A percentile compares a stretch with the other conserved stretches of the same genome.
Evolutionary conservation across 1,140 invertebrate genomes (phyloP).

Genomic region (Drosophila rufa): DNA sequence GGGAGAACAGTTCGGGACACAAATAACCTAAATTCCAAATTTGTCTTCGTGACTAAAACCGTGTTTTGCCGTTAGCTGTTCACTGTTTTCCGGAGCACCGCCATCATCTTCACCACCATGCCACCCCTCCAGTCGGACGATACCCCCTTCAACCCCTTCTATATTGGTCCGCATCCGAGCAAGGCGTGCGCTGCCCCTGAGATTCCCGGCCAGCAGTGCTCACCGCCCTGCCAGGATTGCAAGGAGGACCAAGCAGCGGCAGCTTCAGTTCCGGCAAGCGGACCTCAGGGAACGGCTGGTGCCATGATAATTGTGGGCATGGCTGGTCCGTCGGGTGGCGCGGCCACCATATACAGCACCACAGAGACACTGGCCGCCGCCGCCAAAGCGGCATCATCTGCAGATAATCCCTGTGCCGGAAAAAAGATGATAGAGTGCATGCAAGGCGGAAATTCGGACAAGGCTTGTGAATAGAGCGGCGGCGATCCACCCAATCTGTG

Average conservation of each 20-base stretch:
- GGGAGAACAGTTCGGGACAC: constrained; percentile 21
- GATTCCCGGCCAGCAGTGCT: constrained; percentile 28
- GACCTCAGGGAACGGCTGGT: background rate
- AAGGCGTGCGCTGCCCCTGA: constrained; percentile 46
- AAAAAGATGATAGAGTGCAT: constrained; percentile 13
- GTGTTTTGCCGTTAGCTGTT: constrained; percentile 11
- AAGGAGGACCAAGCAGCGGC: background rate
- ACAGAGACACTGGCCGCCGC: background rate
- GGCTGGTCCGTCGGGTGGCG: constrained; percentile 9
- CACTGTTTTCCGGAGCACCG: background rate
- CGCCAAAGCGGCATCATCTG: background rate
- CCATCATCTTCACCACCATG: background rate
- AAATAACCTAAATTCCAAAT: constrained; percentile 33
- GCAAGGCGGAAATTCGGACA: constrained; percentile 1
- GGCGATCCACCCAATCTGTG: background rate
- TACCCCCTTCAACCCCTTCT: constrained; percentile 66
- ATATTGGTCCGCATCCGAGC: constrained; percentile 69
- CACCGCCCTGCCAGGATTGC: constrained; percentile 23
- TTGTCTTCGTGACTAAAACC: background rate
- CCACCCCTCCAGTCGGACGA: constrained; percentile 11
- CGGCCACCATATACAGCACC: constrained; percentile 31
- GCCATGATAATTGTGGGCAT: constrained; percentile 31
- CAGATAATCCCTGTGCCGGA: constrained; percentile 17
- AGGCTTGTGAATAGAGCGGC: background rate
- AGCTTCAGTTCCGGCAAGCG: background rate